Evolutionary conservation across 2,113 vertebrate species (phyloP).

Genomic region (Butorides virescens): DNA sequence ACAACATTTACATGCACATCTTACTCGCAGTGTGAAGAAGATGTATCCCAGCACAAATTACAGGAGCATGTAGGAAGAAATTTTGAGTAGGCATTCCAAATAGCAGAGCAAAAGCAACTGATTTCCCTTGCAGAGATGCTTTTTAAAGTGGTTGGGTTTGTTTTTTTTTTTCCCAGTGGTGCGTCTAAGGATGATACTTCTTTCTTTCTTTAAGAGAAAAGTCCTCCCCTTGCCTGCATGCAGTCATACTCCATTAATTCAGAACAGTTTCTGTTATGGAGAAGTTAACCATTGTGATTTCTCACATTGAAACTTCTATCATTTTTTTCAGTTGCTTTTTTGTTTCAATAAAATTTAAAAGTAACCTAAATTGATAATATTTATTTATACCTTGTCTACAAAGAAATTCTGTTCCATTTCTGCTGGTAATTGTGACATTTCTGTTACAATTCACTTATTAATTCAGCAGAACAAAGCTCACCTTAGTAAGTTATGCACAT

Average conservation of each 20-base stretch:
- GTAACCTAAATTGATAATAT: neutral
- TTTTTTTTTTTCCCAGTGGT: neutral
- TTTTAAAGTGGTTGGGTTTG: neutral
- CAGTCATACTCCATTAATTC: neutral
- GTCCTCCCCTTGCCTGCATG: neutral
- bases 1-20: neutral
- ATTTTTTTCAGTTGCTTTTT: neutral
- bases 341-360: neutral
- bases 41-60: neutral
- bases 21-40: neutral
- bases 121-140: neutral
- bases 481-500: constrained; percentile 4
- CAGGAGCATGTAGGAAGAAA: neutral
- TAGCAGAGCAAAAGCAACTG: neutral
- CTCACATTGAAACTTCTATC: neutral
- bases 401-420: neutral
- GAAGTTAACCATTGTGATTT: neutral
- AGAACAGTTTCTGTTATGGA: neutral
- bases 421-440: neutral
- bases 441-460: neutral
- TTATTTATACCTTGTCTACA: neutral
- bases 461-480: constrained; percentile 33
- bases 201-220: neutral
- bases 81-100: neutral
- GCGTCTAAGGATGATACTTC: neutral